Conservation (phyloP, 2,113 vertebrate genomes). For the Irena cyanogastra region DNA sequence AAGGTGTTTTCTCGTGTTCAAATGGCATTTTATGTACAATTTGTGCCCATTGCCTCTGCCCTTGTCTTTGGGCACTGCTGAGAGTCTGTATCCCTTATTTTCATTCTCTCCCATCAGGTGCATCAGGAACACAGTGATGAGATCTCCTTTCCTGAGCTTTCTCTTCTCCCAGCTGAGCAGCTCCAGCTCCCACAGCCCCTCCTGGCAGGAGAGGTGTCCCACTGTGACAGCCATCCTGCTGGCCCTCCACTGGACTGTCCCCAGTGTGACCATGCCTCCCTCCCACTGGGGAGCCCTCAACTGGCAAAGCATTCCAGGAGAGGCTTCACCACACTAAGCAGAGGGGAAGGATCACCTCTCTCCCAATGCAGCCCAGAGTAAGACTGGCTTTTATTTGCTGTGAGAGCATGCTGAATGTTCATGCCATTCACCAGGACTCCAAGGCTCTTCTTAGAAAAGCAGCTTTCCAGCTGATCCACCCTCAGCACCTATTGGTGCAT, state of each 20-base stretch:
- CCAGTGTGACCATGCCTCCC: background rate
- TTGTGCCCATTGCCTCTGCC: background rate
- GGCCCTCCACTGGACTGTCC: background rate
- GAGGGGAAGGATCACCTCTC: background rate
- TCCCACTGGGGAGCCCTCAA: background rate
- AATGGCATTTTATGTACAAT: background rate
- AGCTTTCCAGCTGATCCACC: background rate
- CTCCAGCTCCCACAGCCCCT: background rate
- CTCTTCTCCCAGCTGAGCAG: background rate
- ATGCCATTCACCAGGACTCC: background rate
- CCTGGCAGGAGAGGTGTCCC: background rate
- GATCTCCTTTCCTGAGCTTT: background rate
- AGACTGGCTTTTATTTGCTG: background rate
- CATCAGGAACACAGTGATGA: background rate
- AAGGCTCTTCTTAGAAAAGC: background rate
- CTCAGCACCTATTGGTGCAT: background rate
- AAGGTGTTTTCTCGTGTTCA: background rate
- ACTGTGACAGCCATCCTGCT: background rate
- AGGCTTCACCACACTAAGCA: background rate
- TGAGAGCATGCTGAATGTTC: background rate
- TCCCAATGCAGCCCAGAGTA: background rate
- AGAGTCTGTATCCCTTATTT: background rate
- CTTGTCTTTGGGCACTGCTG: background rate
- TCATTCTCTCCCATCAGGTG: background rate
- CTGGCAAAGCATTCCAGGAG: background rate